Evolutionary conservation across 1,140 invertebrate species (phyloP).

Genomic region (Cydia splendana): DNA sequence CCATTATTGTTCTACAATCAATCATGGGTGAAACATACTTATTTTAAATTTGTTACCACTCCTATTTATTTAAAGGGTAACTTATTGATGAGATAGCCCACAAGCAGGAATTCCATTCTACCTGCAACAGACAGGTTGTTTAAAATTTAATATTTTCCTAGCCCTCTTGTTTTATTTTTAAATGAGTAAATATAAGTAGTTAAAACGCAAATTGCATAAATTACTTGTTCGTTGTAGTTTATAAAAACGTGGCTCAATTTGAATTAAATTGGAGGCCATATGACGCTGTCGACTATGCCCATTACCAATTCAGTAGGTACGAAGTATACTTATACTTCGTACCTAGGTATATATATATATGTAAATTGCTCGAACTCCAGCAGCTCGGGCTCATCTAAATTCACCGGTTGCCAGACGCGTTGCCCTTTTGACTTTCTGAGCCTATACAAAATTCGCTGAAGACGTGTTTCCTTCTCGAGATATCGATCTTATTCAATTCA

Average conservation of each 20-base stretch:
- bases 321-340: neutral
- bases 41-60: no score
- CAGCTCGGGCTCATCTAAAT: neutral
- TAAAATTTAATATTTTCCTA: no score
- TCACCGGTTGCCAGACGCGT: neutral
- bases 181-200: no score
- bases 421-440: neutral
- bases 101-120: no score
- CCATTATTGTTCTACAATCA: no score
- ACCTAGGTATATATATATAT: neutral
- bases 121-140: no score
- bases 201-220: neutral
- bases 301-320: constrained; percentile 5
- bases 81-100: no score
- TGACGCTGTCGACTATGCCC: neutral
- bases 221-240: neutral
- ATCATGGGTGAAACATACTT: no score
- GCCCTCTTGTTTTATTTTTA: no score
- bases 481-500: neutral
- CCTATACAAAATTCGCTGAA: neutral
- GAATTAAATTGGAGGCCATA: constrained; percentile 5
- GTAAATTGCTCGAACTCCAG: neutral
- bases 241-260: neutral
- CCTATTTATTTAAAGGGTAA: no score
- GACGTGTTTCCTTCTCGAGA: neutral